Base-by-base conservation (phyloP, 2,888 invertebrate species). In the Noctua fimbriata region DNA sequence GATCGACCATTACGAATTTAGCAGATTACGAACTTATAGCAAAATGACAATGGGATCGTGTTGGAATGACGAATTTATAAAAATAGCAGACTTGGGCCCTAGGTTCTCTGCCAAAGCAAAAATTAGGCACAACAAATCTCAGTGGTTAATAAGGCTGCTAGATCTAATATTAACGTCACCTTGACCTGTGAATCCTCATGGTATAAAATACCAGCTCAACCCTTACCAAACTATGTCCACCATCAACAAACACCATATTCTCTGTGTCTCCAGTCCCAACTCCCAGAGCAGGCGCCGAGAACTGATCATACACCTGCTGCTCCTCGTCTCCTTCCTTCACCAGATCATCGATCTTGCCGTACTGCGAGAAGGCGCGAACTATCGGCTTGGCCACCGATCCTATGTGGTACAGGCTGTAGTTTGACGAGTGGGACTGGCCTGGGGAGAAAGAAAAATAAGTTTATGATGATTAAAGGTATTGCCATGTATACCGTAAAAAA, bases 391-490 rank as follows among this genome's bases (percentile, higher is more conserved):
- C 98, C 72, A 97, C 97, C 86, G 98, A 97, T 0, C 98, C 99
- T 81, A 98, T 96, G 67, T 97, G 97, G 97, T 98, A 99, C 72
- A 99, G 97, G 24, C 97, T 97, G 96, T 98, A 99, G 73, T 98
- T 97, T 82, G 97, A 96, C 93, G 98, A 98, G 96, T 99, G 99
- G 52, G 98, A 98, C 92, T 99, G 98, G 90, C 99, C 99, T 99
- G 97, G 16, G 77, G 84, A 63, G 0, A 47, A 10, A 16, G 47
- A 47, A 47, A 44, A 47, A 47, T 16, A 47, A 47, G 47, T 14
- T 16, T 24, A 55, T 55, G 3, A 55, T 55, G 10, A 9, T 55
- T 49, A 49, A 49, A 18, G 49, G 7, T 49, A 18, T 49, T 18
- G 49, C 49, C 49, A 18, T 49, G 49, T 7, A 7, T 52, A 52